phyloP scores from a whole-genome alignment of 1,140 invertebrate genomes.

The Argopecten irradians region DNA sequence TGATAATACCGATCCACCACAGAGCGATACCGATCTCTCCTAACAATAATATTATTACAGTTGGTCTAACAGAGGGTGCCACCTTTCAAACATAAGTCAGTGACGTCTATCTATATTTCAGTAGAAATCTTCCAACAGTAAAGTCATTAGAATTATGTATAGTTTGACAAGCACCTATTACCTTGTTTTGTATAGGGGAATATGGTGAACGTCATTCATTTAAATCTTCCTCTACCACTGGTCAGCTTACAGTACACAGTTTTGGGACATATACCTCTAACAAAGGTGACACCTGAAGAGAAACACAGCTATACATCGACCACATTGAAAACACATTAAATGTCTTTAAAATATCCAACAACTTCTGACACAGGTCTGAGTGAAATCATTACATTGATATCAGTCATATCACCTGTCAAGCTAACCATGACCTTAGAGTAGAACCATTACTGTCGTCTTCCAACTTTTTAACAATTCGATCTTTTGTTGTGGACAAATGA shows the following conservation, averaged over 20 bases:
- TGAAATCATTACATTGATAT: background rate
- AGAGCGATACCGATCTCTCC: background rate
- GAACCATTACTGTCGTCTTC: background rate
- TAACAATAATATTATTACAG: constrained; percentile 11
- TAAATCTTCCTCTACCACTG: background rate
- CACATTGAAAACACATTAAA: background rate
- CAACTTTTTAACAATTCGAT: background rate
- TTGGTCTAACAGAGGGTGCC: constrained; percentile 13
- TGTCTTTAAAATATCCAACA: background rate
- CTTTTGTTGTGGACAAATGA: constrained; percentile 5
- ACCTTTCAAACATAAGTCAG: background rate
- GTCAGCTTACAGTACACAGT: background rate
- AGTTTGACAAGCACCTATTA: background rate
- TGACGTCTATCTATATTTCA: constrained; percentile 22
- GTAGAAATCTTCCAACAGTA: background rate
- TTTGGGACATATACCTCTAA: no score
- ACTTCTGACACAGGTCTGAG: background rate
- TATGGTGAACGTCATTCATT: background rate
- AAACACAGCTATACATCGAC: background rate
- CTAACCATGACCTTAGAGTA: background rate
- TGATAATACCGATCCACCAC: background rate
- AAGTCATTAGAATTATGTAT: constrained; percentile 12
- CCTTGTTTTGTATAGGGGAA: background rate
- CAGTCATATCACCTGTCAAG: no score
- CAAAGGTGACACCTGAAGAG: background rate